A percentile compares a stretch with the other conserved stretches of the same genome.
These are phyloP conservation scores for Platalea minor DNA, from an alignment of 2,797 vertebrate species.

Conservation along the genomic window DNA sequence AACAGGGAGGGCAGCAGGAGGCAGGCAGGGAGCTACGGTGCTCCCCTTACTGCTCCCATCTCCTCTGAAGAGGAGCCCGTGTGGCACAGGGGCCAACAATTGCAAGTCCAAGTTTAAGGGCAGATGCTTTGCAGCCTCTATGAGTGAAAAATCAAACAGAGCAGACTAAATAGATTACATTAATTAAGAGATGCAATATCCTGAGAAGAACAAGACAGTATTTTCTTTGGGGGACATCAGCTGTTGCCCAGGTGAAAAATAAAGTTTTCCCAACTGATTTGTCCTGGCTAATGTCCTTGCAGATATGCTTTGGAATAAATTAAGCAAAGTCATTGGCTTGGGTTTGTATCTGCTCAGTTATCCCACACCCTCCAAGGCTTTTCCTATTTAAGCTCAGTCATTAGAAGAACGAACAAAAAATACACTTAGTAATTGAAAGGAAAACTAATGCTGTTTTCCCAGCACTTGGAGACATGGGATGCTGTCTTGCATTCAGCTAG, in stretches of 20 bases:
- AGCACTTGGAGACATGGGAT: neutral
- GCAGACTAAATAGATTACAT: neutral
- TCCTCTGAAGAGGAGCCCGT: neutral
- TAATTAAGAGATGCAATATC: conserved; percentile 1
- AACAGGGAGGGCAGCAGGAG: neutral
- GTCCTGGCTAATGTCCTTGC: neutral
- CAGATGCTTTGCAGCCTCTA: neutral
- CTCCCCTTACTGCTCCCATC: neutral
- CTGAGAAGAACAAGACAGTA: neutral
- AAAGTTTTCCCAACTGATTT: neutral
- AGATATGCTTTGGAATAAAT: conserved; percentile 7
- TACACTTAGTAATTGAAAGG: neutral
- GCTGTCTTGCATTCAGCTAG: neutral
- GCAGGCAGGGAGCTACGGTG: neutral
- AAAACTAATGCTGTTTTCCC: neutral
- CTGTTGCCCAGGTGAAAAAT: conserved; percentile 33
- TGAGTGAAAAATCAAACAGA: neutral
- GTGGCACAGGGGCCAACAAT: neutral
- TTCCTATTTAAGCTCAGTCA: neutral
- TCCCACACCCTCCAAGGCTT: neutral
- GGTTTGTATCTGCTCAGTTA: neutral
- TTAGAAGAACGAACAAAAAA: neutral
- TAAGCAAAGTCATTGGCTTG: neutral
- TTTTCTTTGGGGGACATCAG: neutral
- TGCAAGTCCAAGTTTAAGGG: neutral